phyloP scores from a whole-genome alignment of 2,113 vertebrate species.

The Setophaga coronata region DNA sequence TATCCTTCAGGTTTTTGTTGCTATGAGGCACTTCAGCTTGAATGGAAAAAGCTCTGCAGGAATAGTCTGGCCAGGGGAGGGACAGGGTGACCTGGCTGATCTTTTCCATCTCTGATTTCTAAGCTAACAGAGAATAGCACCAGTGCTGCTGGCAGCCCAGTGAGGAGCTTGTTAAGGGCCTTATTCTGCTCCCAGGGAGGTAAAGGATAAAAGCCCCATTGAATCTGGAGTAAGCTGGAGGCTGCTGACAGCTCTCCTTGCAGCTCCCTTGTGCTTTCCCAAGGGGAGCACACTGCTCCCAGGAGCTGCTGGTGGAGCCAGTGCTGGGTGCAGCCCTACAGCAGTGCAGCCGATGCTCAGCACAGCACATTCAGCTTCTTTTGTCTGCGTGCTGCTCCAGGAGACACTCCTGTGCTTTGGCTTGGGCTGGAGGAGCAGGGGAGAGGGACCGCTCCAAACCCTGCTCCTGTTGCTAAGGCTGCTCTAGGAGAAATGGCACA shows the following conservation, averaged over 20 bases:
- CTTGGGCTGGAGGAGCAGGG: background rate
- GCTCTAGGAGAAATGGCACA: background rate
- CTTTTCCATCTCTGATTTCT: constrained; percentile 28
- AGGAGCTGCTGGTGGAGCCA: background rate
- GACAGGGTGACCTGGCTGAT: constrained; percentile 14
- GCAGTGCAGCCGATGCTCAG: too few relatives aligned
- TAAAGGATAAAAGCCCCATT: background rate
- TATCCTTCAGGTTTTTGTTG: constrained; percentile 27
- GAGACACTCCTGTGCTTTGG: background rate
- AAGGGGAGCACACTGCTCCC: rapidly evolving
- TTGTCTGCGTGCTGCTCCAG: background rate
- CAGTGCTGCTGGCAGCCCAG: background rate
- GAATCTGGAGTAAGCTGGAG: background rate
- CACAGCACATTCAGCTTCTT: background rate
- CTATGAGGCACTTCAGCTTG: constrained; percentile 6
- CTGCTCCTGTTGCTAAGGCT: constrained; percentile 29
- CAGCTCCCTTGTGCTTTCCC: background rate
- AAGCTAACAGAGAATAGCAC: background rate
- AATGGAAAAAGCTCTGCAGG: background rate
- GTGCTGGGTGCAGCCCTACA: rapidly evolving
- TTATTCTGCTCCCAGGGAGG: background rate
- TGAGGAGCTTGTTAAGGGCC: background rate
- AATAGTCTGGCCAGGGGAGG: background rate
- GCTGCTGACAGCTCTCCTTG: background rate
- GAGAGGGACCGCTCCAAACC: background rate